A percentile compares a stretch with the other conserved stretches of the same genome.
Conservation (phyloP, 2,888 invertebrate genomes). For the Leptinotarsa juncta region DNA sequence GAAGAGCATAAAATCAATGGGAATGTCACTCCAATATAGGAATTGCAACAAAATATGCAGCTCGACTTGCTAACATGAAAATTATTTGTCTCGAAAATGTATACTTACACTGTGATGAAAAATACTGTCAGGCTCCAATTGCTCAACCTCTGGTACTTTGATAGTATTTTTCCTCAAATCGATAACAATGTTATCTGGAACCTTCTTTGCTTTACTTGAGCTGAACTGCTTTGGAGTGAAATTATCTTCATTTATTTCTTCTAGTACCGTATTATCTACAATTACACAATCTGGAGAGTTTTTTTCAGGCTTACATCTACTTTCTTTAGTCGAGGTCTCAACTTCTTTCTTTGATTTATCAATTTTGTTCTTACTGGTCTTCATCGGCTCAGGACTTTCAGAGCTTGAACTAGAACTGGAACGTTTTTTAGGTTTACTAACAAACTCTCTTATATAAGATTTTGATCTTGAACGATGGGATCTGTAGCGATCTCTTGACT, state of each 20-base stretch:
- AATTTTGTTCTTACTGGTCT: constrained; percentile 32
- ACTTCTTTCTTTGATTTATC: constrained; percentile 30
- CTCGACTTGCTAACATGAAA: not conserved
- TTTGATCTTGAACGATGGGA: constrained; percentile 60
- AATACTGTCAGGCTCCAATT: constrained; percentile 72
- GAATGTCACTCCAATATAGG: no score
- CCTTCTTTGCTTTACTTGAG: constrained; percentile 70
- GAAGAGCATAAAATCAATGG: no score
- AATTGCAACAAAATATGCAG: not conserved
- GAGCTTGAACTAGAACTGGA: constrained; percentile 50
- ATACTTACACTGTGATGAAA: constrained; percentile 75
- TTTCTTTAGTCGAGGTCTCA: constrained; percentile 32
- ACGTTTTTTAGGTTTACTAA: constrained; percentile 54
- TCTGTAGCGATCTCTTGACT: constrained; percentile 51
- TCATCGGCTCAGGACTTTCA: constrained; percentile 41
- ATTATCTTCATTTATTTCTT: constrained; percentile 77
- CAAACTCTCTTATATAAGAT: constrained; percentile 62
- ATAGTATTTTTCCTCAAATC: constrained; percentile 80
- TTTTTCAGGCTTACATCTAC: constrained; percentile 23
- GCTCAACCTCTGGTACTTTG: constrained; percentile 72
- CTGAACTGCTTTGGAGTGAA: constrained; percentile 72
- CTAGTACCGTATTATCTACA: constrained; percentile 72
- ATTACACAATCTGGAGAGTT: constrained; percentile 60
- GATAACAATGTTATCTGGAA: constrained; percentile 77
- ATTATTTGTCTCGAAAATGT: not conserved